A percentile compares a stretch with the other conserved stretches of the same genome.
Conservation (phyloP, 1,140 invertebrate species). For the Atta colombica region DNA sequence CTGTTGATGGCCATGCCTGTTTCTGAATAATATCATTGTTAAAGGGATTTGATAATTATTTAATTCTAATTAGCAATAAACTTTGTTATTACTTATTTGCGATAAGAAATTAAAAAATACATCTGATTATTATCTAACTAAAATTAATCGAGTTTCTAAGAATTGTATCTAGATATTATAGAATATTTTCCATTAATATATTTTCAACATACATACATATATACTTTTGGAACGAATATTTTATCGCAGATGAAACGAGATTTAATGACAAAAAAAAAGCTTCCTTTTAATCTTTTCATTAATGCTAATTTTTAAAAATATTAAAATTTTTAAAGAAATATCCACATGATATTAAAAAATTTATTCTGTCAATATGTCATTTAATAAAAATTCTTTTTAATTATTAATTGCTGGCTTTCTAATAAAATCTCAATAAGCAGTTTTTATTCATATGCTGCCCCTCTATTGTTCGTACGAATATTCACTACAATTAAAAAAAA, state of each 20-base stretch:
- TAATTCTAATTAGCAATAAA: conserved; percentile 8
- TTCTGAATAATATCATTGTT: background rate
- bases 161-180: background rate
- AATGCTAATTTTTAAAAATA: background rate
- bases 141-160: background rate
- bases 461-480: conserved; percentile 3
- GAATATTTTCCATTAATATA: background rate
- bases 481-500: conserved; percentile 27
- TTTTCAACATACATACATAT: background rate
- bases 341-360: background rate
- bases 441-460: background rate
- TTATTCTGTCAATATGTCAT: too few relatives aligned
- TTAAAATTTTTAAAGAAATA: background rate
- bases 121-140: background rate
- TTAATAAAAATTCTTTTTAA: conserved; percentile 7
- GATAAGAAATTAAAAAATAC: background rate
- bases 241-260: background rate
- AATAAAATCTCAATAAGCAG: conserved; percentile 33
- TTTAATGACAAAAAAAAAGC: background rate
- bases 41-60: background rate
- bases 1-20: conserved; percentile 42
- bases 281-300: background rate
- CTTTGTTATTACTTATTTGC: background rate
- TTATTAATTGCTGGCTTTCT: background rate
- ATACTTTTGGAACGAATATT: background rate